Conservation (phyloP, 2,888 invertebrate genomes). For the Nemotelus pantherinus region DNA sequence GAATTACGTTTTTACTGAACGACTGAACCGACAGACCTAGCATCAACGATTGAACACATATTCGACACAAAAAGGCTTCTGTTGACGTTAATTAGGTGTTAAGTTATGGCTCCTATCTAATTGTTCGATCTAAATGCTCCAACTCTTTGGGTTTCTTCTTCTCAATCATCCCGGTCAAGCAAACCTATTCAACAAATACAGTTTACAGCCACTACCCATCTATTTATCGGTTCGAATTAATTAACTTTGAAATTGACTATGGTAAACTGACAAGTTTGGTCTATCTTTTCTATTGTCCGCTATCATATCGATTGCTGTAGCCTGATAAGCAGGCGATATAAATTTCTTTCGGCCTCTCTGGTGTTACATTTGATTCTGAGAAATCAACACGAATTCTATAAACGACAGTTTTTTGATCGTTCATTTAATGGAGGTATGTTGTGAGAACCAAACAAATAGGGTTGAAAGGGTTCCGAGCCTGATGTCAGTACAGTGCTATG, state of each 20-base stretch:
- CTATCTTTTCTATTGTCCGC: neutral
- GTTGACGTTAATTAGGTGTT: conserved; percentile 33
- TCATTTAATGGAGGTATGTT: conserved; percentile 9
- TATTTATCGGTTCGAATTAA: conserved; percentile 36
- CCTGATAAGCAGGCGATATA: conserved; percentile 12
- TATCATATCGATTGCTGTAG: conserved; percentile 1
- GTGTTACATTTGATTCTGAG: conserved; percentile 1
- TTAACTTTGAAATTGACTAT: conserved; percentile 12
- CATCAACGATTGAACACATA: neutral
- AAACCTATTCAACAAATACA: too few species aligned
- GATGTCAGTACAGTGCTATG: neutral
- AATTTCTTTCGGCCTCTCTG: conserved; percentile 3
- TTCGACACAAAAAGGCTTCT: conserved; percentile 20
- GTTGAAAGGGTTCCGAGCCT: neutral
- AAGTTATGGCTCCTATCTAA: conserved; percentile 37
- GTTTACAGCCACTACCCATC: neutral
- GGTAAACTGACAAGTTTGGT: neutral
- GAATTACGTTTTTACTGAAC: neutral
- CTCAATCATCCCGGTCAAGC: neutral
- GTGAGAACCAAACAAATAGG: neutral
- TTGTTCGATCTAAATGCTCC: conserved; percentile 16
- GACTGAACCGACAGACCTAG: neutral
- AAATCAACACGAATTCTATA: conserved; percentile 26
- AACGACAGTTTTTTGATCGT: neutral
- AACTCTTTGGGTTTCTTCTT: neutral